phyloP scores from a whole-genome alignment of 1,140 invertebrate species.

The Xylocopa sonorina region DNA sequence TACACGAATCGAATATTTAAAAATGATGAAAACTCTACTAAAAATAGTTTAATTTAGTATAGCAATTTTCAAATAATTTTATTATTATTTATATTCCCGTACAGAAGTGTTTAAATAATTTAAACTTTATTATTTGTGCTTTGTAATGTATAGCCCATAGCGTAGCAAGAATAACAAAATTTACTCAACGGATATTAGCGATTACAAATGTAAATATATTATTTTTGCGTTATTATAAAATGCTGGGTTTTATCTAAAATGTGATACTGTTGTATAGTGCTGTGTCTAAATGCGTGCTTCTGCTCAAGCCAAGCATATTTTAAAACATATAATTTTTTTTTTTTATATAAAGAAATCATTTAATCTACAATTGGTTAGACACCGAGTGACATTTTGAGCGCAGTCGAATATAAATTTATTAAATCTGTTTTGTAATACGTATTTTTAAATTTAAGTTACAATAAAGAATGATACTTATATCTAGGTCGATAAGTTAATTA shows the following conservation, averaged over 20 bases:
- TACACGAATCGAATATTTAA: constrained; percentile 13
- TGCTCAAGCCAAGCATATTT: constrained; percentile 36
- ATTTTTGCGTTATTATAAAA: constrained; percentile 25
- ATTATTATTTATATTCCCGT: constrained; percentile 32
- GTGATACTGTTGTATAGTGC: constrained; percentile 45
- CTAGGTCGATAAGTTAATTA: constrained; percentile 1
- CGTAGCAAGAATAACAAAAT: constrained; percentile 15
- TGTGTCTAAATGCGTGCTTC: constrained; percentile 6
- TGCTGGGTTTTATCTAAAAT: constrained; percentile 41
- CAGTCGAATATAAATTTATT: background rate
- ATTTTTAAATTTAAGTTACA: constrained; percentile 28
- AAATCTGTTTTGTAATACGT: constrained; percentile 29
- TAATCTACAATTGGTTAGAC: constrained; percentile 2
- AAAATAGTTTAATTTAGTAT: constrained; percentile 9
- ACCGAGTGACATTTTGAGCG: background rate
- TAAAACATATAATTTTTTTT: constrained; percentile 3
- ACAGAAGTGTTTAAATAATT: constrained; percentile 10
- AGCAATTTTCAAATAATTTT: background rate
- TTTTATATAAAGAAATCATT: constrained; percentile 9
- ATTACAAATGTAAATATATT: constrained; percentile 42
- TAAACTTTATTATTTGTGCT: constrained; percentile 6
- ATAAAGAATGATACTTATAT: constrained; percentile 10
- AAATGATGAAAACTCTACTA: background rate
- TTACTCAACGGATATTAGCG: background rate
- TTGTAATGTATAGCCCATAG: constrained; percentile 9